phyloP scores from a whole-genome alignment of 2,113 vertebrate genomes.

The Eptesicus fuscus region DNA sequence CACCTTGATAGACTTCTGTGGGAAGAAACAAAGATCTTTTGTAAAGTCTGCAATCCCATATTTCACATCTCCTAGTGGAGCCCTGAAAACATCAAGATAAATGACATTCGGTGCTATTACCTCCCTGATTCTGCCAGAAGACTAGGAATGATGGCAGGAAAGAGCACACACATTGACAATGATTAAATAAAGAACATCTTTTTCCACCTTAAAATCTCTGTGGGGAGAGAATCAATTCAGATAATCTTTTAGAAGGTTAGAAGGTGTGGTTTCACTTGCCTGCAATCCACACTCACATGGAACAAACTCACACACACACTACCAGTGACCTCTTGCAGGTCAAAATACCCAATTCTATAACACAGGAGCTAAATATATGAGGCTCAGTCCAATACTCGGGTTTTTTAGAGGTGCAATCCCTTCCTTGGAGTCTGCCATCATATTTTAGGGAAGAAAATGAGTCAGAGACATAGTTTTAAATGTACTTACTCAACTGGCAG shows the following conservation, averaged over 20 bases:
- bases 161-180: not conserved
- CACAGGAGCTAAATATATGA: not conserved
- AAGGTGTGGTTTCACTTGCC: not conserved
- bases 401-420: not conserved
- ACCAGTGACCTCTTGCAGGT: not conserved
- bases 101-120: not conserved
- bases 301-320: not conserved
- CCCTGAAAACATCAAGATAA: not conserved
- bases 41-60: not conserved
- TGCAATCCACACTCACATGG: not conserved
- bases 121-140: not conserved
- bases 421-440: not conserved
- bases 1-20: not conserved
- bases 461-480: not conserved
- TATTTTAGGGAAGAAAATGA: not conserved
- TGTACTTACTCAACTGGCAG: not conserved
- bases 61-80: not conserved
- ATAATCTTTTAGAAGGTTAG: not conserved
- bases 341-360: not conserved
- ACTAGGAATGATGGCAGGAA: not conserved
- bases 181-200: not conserved
- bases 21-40: slow-evolving; percentile 39
- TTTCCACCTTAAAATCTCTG: not conserved
- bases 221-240: not conserved
- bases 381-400: not conserved